Conservation (phyloP, 1,140 invertebrate genomes). For the Helicoverpa armigera region DNA sequence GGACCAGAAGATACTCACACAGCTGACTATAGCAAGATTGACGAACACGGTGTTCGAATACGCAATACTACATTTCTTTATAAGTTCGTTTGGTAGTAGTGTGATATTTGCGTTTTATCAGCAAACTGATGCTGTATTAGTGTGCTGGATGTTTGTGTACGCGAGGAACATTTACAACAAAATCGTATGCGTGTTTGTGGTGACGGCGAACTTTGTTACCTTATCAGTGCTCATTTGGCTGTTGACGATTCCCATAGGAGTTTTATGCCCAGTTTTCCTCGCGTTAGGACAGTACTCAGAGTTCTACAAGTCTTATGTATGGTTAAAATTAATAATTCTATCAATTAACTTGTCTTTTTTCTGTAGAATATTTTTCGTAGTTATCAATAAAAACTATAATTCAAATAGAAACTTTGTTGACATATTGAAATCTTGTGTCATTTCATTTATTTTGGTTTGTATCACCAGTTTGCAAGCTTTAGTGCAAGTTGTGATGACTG, state of each 20-base stretch:
- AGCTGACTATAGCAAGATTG: conserved; percentile 64
- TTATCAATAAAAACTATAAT: conserved; percentile 50
- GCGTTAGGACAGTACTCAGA: not conserved
- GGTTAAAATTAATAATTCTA: conserved; percentile 62
- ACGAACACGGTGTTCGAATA: conserved; percentile 62
- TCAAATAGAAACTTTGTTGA: conserved; percentile 54
- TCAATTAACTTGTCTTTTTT: conserved; percentile 62
- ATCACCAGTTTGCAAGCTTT: conserved; percentile 65
- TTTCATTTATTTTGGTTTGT: conserved; percentile 65
- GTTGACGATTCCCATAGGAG: conserved; percentile 54
- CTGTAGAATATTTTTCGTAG: conserved; percentile 60
- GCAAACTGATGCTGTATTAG: conserved; percentile 61
- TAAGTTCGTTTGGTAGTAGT: not conserved
- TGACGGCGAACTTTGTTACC: conserved; percentile 52
- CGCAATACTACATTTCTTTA: conserved; percentile 46
- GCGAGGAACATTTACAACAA: conserved; percentile 71
- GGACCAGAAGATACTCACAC: conserved; percentile 66
- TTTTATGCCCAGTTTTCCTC: conserved; percentile 57
- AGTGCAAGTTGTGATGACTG: conserved; percentile 53
- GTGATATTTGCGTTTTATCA: conserved; percentile 52
- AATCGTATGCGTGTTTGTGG: conserved; percentile 63
- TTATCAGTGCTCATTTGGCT: conserved; percentile 56
- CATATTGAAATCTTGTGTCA: conserved; percentile 62
- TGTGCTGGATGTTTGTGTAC: conserved; percentile 70
- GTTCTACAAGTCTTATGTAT: conserved; percentile 56